Conservation (phyloP, 2,888 invertebrate species). For the Diploptera punctata region DNA sequence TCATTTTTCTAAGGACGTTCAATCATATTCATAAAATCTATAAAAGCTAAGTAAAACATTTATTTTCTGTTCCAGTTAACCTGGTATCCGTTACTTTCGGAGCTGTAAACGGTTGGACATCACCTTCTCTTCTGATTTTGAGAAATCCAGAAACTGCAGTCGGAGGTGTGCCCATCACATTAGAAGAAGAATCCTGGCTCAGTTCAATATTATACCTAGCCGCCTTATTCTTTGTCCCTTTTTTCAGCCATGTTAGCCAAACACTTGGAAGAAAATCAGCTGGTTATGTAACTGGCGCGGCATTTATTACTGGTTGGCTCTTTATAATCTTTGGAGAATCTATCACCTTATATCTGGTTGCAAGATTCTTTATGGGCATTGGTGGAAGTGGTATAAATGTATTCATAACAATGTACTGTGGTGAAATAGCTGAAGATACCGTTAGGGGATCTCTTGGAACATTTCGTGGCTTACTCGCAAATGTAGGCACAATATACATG, state of each 20-base stretch:
- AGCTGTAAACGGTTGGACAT: background rate
- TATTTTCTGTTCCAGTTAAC: background rate
- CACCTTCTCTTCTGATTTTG: background rate
- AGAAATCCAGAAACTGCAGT: background rate
- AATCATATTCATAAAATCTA: too few species aligned
- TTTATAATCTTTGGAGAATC: background rate
- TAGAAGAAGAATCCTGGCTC: constrained; percentile 58
- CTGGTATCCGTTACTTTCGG: background rate
- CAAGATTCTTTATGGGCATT: constrained; percentile 62
- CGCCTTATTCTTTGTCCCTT: constrained; percentile 52
- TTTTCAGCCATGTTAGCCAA: constrained; percentile 3
- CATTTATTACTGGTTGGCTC: constrained; percentile 4
- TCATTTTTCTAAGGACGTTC: too few species aligned
- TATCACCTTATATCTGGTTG: constrained; percentile 48
- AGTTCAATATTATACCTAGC: constrained; percentile 63
- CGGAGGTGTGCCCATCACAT: background rate
- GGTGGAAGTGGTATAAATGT: constrained; percentile 62
- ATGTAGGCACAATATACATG: constrained; percentile 57
- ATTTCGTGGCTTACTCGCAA: constrained; percentile 61
- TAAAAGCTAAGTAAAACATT: too few species aligned
- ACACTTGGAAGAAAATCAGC: constrained; percentile 23
- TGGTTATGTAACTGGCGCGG: constrained; percentile 21
- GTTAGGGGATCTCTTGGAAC: constrained; percentile 65
- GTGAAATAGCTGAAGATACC: constrained; percentile 66
- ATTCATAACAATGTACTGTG: constrained; percentile 65